Base-by-base conservation (phyloP, 2,797 vertebrate species). In the Enteromius argenteus region DNA sequence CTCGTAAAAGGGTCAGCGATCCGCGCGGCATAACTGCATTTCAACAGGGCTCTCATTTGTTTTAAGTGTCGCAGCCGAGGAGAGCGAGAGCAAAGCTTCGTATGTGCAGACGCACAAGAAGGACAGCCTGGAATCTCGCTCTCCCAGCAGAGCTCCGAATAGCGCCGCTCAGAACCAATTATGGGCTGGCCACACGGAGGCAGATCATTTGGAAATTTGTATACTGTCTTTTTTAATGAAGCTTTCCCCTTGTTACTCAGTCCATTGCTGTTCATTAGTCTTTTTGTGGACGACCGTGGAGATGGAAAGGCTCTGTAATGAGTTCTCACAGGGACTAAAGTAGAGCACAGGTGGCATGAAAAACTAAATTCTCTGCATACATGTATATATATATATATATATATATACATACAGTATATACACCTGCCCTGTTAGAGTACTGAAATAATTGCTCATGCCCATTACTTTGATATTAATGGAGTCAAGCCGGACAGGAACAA, bases 151-250 rank as follows among this genome's bases (percentile, higher is more conserved):
- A 87, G 84, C 23, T 42, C 32, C 0, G 79, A 62, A 86, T 88
- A 85, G 79, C 86, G 86, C 80, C 77, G 83, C 90, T 90, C 89
- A 90, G 53, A 91, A 91, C 88, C 90, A 94, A 93, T 94, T 93
- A 92, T 87, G 88, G 85, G 72, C 90, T 60, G 67, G 87, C 74
- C 87, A 88, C 89, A 82, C 80, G 90, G 86, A 91, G 91, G 27
- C 89, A 90, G 91, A 90, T 91, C 88, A 85, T 90, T 88, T 85
- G 86, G 88, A 88, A 90, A 93, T 78, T 90, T 92, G 90, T 91
- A 91, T 90, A 89, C 91, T 90, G 91, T 93, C 89, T 91, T 89
- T 77, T 94, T 92, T 94, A 94, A 95, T 93, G 82, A 94, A 91
- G 91, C 93, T 93, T 91, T 89, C 87, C 88, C 90, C 90, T 85